Base-by-base conservation (phyloP, 2,888 invertebrate genomes). In the Aspidiotus destructor region DNA sequence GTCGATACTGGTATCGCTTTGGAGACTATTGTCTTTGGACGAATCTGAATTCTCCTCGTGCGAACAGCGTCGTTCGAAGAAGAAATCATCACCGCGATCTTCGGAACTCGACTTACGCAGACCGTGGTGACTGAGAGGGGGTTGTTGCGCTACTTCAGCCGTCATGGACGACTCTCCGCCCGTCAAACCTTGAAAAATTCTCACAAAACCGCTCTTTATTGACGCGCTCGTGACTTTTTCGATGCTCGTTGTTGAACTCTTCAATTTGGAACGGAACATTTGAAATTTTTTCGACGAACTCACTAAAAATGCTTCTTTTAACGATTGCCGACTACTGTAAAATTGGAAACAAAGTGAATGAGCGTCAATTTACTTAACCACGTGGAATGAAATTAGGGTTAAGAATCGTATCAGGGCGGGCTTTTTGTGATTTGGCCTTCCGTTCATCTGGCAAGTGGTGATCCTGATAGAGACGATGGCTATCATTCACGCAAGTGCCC, bases 1-100 rank as follows among this genome's bases (percentile, higher is more conserved):
- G 77, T 94, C 94, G 48, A 93, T 89, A 78, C 92, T 92, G 1
- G 93, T 93, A 76, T 94, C 94, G 77, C 92, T 92, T 78, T 93
- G 93, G 70, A 93, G 81, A 76, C 92, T 92, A 76, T 91, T 78
- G 74, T 90, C 90, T 78, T 90, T 90, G 2, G 89, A 89, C 76
- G 90, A 90, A 62, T 71, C 71, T 0, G 71, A 71, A 16, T 92
- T 92, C 13, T 92, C 92, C 74, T 92, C 92, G 72, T 86, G 85
- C 0, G 92, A 92, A 74, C 86, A 85, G 65, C 91, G 82, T 69
- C 92, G 80, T 75, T 88, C 89, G 58, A 68, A 58, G 69, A 71
- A 15, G 72, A 71, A 41, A 63, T 71, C 44, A 13, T 62, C 60
- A 7, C 62, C 69, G 17, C 60, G 44, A 44, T 65, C 70, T 55